A percentile compares a stretch with the other conserved stretches of the same genome.
Evolutionary conservation across 1,140 invertebrate species (phyloP).

Genomic region (Drosophila tani): DNA sequence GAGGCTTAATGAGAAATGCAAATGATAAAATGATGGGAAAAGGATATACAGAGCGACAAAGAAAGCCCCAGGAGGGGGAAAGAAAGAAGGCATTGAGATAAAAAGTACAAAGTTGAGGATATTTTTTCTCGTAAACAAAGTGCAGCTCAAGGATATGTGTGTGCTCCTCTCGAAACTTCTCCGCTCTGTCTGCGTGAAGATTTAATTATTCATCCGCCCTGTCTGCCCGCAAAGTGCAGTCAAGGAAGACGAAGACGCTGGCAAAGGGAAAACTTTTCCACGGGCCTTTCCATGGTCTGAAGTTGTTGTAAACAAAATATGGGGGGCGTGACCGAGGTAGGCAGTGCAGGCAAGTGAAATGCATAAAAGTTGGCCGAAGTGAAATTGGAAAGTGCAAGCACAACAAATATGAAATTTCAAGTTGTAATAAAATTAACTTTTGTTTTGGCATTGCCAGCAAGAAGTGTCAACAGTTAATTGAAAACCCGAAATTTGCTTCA

Average conservation of each 20-base stretch:
- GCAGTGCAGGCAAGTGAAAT: conserved; percentile 9
- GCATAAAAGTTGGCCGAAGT: conserved; percentile 46
- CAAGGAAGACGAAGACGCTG: conserved; percentile 34
- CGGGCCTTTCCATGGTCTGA: conserved; percentile 28
- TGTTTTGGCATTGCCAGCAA: conserved; percentile 44
- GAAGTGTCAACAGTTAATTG: conserved; percentile 69
- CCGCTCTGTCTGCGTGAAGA: conserved; percentile 52
- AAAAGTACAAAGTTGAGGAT: conserved; percentile 67
- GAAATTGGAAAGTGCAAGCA: conserved; percentile 62
- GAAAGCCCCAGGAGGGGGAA: conserved; percentile 29
- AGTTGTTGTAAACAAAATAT: conserved; percentile 69
- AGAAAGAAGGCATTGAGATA: conserved; percentile 55
- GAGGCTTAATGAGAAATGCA: conserved; percentile 72
- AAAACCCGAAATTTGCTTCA: conserved; percentile 49
- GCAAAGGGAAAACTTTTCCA: conserved; percentile 59
- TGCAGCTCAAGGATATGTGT: conserved; percentile 62
- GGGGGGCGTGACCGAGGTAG: conserved; percentile 23
- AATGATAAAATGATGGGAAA: conserved; percentile 74
- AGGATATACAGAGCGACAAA: conserved; percentile 26
- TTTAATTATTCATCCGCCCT: conserved; percentile 80
- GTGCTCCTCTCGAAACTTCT: conserved; percentile 21
- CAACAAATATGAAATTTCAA: conserved; percentile 61
- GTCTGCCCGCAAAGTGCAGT: conserved; percentile 70
- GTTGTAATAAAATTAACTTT: conserved; percentile 75
- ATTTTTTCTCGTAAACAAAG: conserved; percentile 65